Conservation (phyloP, 1,140 invertebrate species). For the Bombus fervidus region DNA sequence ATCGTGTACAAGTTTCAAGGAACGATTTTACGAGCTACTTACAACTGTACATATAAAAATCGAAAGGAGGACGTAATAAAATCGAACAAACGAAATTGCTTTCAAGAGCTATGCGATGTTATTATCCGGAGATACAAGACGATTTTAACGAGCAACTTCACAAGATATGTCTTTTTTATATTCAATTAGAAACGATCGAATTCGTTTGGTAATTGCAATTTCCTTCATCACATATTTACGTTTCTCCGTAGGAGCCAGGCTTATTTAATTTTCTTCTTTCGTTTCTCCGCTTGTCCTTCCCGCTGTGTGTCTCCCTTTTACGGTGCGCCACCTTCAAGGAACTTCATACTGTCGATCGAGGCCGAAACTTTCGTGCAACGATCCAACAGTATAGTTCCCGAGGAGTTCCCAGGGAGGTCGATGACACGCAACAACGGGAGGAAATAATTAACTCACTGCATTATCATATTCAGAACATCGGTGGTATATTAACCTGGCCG, state of each 20-base stretch:
- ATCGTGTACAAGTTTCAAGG: neutral
- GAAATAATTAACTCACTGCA: slow-evolving; percentile 59
- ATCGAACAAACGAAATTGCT: neutral
- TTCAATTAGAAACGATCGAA: slow-evolving; percentile 17
- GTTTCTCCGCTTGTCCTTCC: neutral
- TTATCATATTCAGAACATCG: slow-evolving; percentile 48
- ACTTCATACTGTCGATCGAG: slow-evolving; percentile 42
- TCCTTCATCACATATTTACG: slow-evolving; percentile 1
- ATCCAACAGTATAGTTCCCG: slow-evolving; percentile 9
- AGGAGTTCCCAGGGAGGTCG: slow-evolving; percentile 53
- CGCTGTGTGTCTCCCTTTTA: neutral
- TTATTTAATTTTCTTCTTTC: slow-evolving; percentile 25
- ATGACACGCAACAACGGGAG: slow-evolving; percentile 56
- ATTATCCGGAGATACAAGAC: neutral
- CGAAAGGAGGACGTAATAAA: neutral
- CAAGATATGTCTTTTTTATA: neutral
- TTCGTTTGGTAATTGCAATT: slow-evolving; percentile 16
- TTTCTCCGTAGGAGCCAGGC: neutral
- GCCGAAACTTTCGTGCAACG: slow-evolving; percentile 37
- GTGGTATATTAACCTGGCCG: slow-evolving; percentile 21
- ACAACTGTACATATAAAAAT: neutral
- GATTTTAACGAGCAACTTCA: slow-evolving; percentile 1
- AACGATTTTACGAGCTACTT: neutral
- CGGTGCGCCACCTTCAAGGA: neutral
- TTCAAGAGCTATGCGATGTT: neutral